Evolutionary conservation across 30 jellyfish, hydroid and myxozoan species (phyloP).

Genomic region (Nemopilema nomurai): DNA sequence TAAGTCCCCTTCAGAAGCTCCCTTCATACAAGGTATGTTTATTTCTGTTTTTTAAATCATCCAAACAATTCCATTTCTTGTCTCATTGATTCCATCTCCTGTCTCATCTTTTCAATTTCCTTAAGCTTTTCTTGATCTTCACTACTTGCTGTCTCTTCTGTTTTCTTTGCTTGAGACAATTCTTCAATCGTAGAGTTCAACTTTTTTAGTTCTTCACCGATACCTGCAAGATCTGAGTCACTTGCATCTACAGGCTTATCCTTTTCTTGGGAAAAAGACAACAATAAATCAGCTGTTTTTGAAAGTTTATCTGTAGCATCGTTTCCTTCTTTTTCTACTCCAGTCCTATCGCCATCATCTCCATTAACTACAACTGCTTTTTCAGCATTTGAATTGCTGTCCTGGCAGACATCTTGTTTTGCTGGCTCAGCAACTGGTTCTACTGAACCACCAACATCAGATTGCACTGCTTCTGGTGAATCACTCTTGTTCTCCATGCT

Average conservation of each 20-base stretch:
- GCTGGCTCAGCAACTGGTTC: neutral
- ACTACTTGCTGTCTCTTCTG: neutral
- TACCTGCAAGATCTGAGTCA: constrained; percentile 34
- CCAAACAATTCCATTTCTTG: constrained; percentile 42
- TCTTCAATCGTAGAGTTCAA: constrained; percentile 43
- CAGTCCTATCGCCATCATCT: neutral
- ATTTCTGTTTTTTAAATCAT: neutral
- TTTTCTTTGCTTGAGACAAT: constrained; percentile 10
- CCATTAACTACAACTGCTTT: neutral
- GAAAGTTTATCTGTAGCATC: constrained; percentile 50
- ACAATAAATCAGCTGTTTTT: constrained; percentile 57
- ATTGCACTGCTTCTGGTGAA: neutral
- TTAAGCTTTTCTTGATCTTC: constrained; percentile 59
- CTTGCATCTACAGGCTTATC: constrained; percentile 3
- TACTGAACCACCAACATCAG: neutral
- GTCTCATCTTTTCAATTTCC: constrained; percentile 47
- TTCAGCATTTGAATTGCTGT: neutral
- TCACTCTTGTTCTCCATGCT: neutral
- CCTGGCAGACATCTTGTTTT: neutral
- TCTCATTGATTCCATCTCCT: constrained; percentile 60
- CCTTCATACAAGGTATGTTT: neutral
- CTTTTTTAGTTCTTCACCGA: constrained; percentile 51
- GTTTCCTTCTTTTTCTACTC: constrained; percentile 2
- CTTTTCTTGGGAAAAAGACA: constrained; percentile 64
- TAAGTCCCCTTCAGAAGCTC: neutral